Percentiles rank a stretch among this genome's conserved stretches.
These are phyloP conservation scores for Heliconius hermathena DNA, from an alignment of 1,140 invertebrate species.

Conservation along the genomic window DNA sequence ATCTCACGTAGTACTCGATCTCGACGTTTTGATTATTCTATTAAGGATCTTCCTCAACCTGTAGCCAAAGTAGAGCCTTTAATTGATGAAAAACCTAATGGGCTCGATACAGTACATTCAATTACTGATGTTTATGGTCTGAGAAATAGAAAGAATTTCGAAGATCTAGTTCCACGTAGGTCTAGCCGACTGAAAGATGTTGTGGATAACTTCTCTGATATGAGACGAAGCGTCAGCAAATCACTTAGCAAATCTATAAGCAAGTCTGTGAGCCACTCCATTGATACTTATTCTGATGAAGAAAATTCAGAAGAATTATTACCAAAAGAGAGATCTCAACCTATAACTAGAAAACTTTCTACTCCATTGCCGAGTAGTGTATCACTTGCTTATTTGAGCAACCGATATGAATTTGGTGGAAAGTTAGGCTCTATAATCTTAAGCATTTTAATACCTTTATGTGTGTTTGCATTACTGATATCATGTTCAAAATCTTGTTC, in stretches of 20 bases:
- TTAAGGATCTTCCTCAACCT: constrained; percentile 54
- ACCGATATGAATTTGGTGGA: constrained; percentile 71
- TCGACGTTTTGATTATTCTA: constrained; percentile 64
- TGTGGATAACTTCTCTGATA: constrained; percentile 57
- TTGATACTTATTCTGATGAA: constrained; percentile 67
- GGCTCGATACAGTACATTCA: constrained; percentile 49
- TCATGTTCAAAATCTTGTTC: constrained; percentile 60
- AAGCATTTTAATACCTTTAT: constrained; percentile 60
- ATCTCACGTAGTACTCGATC: constrained; percentile 54
- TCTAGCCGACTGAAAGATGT: constrained; percentile 63
- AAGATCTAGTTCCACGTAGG: constrained; percentile 54
- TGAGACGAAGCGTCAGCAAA: constrained; percentile 64
- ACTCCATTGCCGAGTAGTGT: constrained; percentile 63
- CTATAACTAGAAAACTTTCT: constrained; percentile 62
- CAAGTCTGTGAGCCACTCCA: constrained; percentile 66
- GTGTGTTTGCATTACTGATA: constrained; percentile 59
- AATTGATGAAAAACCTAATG: constrained; percentile 58
- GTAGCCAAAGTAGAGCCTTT: constrained; percentile 41
- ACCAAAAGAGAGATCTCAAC: constrained; percentile 54
- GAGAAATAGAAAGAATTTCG: constrained; percentile 54
- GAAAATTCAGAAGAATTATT: constrained; percentile 59
- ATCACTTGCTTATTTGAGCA: constrained; percentile 43
- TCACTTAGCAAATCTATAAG: constrained; percentile 58
- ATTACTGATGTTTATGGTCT: constrained; percentile 54
- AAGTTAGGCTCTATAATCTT: constrained; percentile 52